These are phyloP conservation scores for Origma solitaria DNA, from an alignment of 2,113 vertebrate species.

Conservation along the genomic window DNA sequence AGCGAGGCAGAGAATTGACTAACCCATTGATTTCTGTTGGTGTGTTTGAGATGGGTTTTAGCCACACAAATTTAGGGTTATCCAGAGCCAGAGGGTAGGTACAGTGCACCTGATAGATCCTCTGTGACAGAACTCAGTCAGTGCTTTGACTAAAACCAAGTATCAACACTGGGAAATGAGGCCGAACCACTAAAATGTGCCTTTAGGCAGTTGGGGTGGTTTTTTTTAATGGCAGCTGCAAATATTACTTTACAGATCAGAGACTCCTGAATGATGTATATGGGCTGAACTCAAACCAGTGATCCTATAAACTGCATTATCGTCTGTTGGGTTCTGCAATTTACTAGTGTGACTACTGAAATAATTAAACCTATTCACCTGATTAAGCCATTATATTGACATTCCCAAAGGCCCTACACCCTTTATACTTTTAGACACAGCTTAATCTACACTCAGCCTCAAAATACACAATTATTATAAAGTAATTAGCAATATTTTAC, in stretches of 20 bases:
- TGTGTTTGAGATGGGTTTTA: background rate
- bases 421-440: background rate
- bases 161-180: background rate
- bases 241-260: background rate
- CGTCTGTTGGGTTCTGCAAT: background rate
- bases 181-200: background rate
- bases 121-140: conserved; percentile 37
- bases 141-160: background rate
- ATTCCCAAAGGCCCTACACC: background rate
- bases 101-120: background rate
- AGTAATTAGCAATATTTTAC: background rate
- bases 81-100: background rate
- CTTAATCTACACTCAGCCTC: background rate
- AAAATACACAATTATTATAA: background rate
- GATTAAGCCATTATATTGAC: background rate
- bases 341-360: background rate
- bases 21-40: background rate
- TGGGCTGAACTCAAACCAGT: background rate
- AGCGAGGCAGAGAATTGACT: conserved; percentile 2
- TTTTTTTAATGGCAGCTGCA: background rate
- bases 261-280: background rate
- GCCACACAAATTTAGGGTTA: background rate
- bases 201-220: background rate
- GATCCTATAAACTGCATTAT: background rate
- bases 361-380: background rate